Conservation (phyloP, 2,113 vertebrate genomes). For the Tinamus guttatus region DNA sequence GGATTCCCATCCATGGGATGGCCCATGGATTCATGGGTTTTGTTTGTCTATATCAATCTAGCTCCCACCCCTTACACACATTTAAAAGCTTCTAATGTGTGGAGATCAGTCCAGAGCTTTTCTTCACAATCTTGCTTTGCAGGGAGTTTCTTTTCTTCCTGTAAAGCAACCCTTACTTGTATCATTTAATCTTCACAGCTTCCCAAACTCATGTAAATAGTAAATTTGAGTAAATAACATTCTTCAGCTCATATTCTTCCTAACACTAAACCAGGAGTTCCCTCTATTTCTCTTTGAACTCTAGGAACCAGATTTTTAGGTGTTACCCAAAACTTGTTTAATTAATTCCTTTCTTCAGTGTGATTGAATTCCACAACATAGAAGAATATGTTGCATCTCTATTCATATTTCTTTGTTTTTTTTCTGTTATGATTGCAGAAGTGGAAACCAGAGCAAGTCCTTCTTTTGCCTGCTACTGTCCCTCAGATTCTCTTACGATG, state of each 20-base stretch:
- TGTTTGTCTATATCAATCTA: neutral
- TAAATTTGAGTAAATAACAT: accelerated
- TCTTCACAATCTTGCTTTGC: neutral
- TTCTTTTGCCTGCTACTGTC: neutral
- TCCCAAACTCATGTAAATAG: neutral
- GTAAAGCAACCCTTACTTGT: neutral
- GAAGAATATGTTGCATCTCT: neutral
- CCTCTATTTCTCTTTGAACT: neutral
- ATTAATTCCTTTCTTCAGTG: neutral
- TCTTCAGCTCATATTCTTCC: neutral
- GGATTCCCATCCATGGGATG: too few species aligned
- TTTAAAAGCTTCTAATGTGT: neutral
- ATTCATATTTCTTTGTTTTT: neutral
- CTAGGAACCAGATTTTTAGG: neutral
- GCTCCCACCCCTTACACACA: accelerated
- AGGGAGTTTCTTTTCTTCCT: neutral
- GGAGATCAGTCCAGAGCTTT: neutral
- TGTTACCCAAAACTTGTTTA: neutral
- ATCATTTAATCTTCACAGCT: neutral
- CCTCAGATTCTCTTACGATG: neutral
- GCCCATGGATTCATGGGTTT: too few species aligned
- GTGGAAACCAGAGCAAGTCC: neutral
- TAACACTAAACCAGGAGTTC: neutral
- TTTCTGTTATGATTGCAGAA: neutral
- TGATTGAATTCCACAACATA: neutral